Evolutionary conservation across 2,797 vertebrate genomes (phyloP), one percentile per base, ranked within the genome.

Genomic region (Triplophysa yarkandensis): DNA sequence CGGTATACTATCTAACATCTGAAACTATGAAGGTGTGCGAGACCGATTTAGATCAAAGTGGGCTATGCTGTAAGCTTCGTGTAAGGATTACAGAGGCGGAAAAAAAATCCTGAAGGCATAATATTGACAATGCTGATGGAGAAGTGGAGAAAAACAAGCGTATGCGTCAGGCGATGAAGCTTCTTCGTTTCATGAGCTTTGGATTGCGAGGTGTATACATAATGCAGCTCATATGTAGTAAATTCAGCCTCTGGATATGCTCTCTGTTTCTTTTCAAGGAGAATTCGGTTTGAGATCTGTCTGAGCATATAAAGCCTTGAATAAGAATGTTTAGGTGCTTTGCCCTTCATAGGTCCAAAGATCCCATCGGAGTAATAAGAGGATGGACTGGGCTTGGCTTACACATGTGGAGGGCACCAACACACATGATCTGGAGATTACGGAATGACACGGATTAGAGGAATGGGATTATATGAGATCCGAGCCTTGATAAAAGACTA

Each of bases 91-190:
- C 78, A 74, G 80, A 67, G 77, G 74, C 76, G 79, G 76, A 80
- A 82, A 80, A 83, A 80, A 86, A 86, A 84, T 80, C 74, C 82
- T 69, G 71, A 78, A 77, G 81, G 79, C 80, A 77, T 83, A 83
- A 86, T 89, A 84, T 86, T 87, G 86, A 85, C 87, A 83, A 75
- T 80, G 82, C 81, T 86, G 84, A 84, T 86, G 58, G 84, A 80
- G 78, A 78, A 77, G 57, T 28, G 74, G 66, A 63, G 71, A 77
- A 17, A 73, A 72, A 46, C 55, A 76, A 67, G 72, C 83, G 57
- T 4, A 52, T 28, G 44, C 21, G 74, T 44, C 4, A 44, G 70
- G 43, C 69, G 74, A 10, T 44, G 13, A 36, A 21, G 30, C 34
- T 19, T 41, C 43, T 39, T 62, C 21, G 63, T 62, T 62, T 71